phyloP scores from a whole-genome alignment of 2,888 invertebrate genomes.

The Anthophora plumipes region DNA sequence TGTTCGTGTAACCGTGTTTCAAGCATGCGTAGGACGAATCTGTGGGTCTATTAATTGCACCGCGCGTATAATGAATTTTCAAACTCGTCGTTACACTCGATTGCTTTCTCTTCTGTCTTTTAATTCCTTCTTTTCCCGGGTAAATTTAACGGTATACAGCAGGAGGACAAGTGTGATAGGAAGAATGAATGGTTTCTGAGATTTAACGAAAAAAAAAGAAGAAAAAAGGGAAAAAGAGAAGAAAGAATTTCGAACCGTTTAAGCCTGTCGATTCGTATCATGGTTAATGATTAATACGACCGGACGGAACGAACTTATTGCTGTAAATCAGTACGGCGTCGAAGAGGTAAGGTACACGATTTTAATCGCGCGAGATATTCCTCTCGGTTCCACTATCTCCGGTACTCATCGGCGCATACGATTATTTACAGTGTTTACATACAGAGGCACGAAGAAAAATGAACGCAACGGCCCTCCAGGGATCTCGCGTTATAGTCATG shows the following conservation, averaged over 20 bases:
- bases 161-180: too few relatives aligned
- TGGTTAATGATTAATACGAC: background rate
- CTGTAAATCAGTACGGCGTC: background rate
- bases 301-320: constrained; percentile 1
- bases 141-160: too few relatives aligned
- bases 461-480: background rate
- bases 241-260: background rate
- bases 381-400: constrained; percentile 24
- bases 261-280: background rate
- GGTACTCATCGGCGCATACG: constrained; percentile 31
- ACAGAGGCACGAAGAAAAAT: constrained; percentile 18
- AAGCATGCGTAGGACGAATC: background rate
- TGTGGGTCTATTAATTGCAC: background rate
- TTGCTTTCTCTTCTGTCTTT: background rate
- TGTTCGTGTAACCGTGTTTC: background rate
- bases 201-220: too few relatives aligned
- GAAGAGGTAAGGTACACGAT: background rate
- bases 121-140: background rate
- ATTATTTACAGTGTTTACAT: constrained; percentile 50
- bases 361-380: constrained; percentile 25
- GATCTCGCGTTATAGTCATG: background rate
- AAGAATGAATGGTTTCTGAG: background rate
- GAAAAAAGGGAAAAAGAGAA: too few relatives aligned
- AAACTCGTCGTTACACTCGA: background rate
- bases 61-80: background rate